phyloP scores from a whole-genome alignment of 1,140 invertebrate species.

The Papilio xuthus region DNA sequence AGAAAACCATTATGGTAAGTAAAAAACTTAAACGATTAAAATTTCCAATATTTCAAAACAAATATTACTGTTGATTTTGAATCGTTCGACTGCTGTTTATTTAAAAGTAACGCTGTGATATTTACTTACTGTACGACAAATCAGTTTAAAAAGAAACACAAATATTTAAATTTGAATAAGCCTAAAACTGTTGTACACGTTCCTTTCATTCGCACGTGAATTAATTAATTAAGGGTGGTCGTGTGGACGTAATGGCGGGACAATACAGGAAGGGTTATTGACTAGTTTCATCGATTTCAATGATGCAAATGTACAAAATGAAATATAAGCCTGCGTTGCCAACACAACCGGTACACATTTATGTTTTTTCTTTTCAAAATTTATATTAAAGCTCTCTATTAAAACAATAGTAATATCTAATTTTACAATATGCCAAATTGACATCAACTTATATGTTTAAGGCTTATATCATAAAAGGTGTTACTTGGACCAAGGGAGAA shows the following conservation, averaged over 20 bases:
- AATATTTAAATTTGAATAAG: neutral
- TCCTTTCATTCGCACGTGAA: neutral
- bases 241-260: neutral
- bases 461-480: too few species aligned
- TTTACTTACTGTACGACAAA: neutral
- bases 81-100: neutral
- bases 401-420: too few species aligned
- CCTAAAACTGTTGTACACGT: neutral
- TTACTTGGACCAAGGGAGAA: neutral
- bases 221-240: conserved; percentile 1
- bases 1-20: neutral
- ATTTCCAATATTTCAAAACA: neutral
- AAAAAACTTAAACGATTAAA: neutral
- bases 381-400: too few species aligned
- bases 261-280: neutral
- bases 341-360: neutral
- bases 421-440: too few species aligned
- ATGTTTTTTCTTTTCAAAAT: too few species aligned
- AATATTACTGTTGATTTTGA: neutral
- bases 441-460: too few species aligned
- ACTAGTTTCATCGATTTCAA: neutral
- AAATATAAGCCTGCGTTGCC: neutral
- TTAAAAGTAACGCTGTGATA: neutral
- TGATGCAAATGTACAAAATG: neutral
- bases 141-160: neutral